Base-by-base conservation (phyloP, 2,113 vertebrate genomes). In the Haemorhous mexicanus region DNA sequence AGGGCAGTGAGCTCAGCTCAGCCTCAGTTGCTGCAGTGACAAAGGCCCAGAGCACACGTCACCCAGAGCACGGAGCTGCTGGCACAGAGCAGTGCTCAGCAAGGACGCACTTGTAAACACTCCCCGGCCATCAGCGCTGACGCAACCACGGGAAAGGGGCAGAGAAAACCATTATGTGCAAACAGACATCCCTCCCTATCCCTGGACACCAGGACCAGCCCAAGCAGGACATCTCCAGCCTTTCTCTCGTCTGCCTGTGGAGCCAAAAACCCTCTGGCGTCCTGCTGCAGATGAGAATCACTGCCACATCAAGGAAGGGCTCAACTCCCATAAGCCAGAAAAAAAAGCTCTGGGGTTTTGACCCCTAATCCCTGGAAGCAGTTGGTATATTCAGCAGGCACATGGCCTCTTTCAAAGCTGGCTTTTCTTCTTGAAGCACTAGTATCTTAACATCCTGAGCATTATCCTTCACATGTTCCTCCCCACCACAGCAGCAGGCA, bases 161-260 rank as follows among this genome's bases (percentile, higher is more conserved):
- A 93, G 89, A 88, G 79, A 84, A 94, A 86, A 53, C 39, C 67
- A 67, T 41, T 13, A 66, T 63, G 76, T 67, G 76, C 90, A 84
- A 59, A 72, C 66, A 90, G 88, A n/a, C 90, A 67, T 69, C 86
- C 94, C 91, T 93, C 95, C 89, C 94, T 74, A 1, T 84, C 92
- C 94, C 95, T 81, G 83, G 95, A 93, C 86, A 87, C 87, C 1
- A 0, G 55, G 79, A 74, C 63, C 83, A 87, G 80, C 89, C 80
- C 89, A 70, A 68, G 91, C 89, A 88, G 41, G 68, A 77, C 3
- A 0, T 21, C 64, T 78, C 55, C 73, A 86, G 80, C 89, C 68
- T 69, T 43, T 37, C 69, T 87, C 19, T 79, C 3, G 3, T 44
- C 90, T 70, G 76, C 21, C 7, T 0, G 0, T 21, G 15, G 53